These are phyloP conservation scores for Catostomus latipinnis DNA, from an alignment of 2,797 vertebrate species.

Conservation along the genomic window DNA sequence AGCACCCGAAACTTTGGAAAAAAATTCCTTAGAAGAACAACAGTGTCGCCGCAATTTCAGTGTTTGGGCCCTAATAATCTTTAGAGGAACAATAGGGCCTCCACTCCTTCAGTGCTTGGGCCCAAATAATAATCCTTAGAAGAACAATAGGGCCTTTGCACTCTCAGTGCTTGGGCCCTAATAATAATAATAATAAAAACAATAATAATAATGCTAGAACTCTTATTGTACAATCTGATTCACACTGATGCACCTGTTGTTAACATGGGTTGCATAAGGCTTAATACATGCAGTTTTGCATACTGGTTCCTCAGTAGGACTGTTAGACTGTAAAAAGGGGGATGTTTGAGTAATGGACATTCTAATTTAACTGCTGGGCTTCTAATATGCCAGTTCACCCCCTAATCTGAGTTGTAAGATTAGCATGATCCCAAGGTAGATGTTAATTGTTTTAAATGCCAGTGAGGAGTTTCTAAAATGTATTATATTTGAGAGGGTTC, in stretches of 20 bases:
- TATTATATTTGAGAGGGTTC: not conserved
- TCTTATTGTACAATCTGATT: too few species aligned
- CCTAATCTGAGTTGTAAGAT: constrained; percentile 4
- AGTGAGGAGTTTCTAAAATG: constrained; percentile 5
- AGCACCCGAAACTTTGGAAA: too few species aligned
- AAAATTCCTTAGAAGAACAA: too few species aligned
- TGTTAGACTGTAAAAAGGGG: constrained; percentile 6
- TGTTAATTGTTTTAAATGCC: constrained; percentile 46
- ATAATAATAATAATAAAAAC: too few species aligned
- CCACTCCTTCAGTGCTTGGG: too few species aligned
- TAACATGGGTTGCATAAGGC: not conserved
- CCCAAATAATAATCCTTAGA: too few species aligned
- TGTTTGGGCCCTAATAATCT: too few species aligned
- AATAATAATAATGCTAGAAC: too few species aligned
- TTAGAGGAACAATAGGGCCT: too few species aligned
- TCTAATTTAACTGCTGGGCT: constrained; percentile 36
- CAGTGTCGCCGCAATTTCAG: too few species aligned
- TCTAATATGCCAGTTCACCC: not conserved
- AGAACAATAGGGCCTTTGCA: too few species aligned
- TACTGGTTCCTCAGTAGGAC: not conserved
- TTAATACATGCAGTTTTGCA: not conserved
- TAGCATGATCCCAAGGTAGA: constrained; percentile 15
- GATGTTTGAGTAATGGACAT: constrained; percentile 45
- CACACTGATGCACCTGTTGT: not conserved
- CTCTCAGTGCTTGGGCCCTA: too few species aligned